Evolutionary conservation across 2,888 invertebrate species (phyloP), one percentile per base, ranked within the genome.

Genomic region (Parthenolecanium corni): DNA sequence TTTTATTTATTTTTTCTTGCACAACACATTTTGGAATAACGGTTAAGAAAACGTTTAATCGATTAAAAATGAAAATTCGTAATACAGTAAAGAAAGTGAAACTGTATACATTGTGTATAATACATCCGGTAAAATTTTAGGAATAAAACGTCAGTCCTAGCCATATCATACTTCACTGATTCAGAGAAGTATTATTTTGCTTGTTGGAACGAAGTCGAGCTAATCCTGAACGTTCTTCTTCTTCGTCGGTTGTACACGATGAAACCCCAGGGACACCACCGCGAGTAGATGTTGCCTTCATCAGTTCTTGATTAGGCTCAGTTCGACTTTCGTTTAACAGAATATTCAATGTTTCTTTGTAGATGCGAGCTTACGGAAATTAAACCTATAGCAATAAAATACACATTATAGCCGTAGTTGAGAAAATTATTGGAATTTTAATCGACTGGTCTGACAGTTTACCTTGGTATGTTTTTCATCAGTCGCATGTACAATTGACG

Each of bases 391-490:
- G 9, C n/a, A 5, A 2, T 18, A 21, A 2, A 2, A 49, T 21
- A 9, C 4, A 14, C 9, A 49, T 18, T 14, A 3, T 49, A n/a
- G n/a, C n/a, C n/a, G n/a, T n/a, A n/a, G n/a, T n/a, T n/a, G n/a
- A n/a, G n/a, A n/a, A n/a, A n/a, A n/a, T 31, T 6, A 49, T 20
- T 21, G 21, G 49, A 49, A 9, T 6, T 3, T 21, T 21, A 49
- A 23, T 1, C 11, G 21, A 49, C 20, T 5, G 23, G 21, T 11
- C 24, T 18, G 36, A 5, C 16, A 3, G 23, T 63, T 67, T 71
- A 83, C 83, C 82, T 97, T 97, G 1, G 97, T 97, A 72, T 97
- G 96, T 74, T 97, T 97, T 71, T 94, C 92, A 75, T 98, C 97
- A 25, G 97, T 95, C 14, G 96, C 93, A 77, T 98, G 98, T 0